These are phyloP conservation scores for Prietella phreatophila DNA, from an alignment of 2,113 vertebrate genomes.

Conservation along the genomic window DNA sequence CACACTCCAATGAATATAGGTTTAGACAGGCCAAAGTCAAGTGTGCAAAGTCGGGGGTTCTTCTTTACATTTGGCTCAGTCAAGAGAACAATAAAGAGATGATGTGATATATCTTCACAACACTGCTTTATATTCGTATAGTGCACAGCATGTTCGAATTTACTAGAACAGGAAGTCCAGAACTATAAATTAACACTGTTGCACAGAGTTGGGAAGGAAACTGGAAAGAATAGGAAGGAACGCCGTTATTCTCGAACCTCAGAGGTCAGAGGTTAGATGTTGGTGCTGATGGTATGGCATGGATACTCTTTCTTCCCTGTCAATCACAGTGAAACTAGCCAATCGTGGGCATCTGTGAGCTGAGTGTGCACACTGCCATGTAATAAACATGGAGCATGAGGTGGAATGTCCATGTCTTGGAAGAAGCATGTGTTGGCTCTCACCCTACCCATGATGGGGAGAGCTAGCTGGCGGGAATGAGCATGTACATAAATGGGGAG, in stretches of 20 bases:
- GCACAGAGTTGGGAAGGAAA: not conserved
- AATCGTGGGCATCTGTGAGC: not conserved
- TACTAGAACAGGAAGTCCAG: too few relatives aligned
- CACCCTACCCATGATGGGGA: too few relatives aligned
- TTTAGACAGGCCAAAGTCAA: not conserved
- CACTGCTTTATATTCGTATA: not conserved
- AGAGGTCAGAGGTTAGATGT: not conserved
- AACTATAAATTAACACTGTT: not conserved
- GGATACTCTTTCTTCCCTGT: not conserved
- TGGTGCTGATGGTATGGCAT: not conserved
- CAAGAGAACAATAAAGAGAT: not conserved
- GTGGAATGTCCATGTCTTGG: not conserved
- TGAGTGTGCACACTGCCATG: not conserved
- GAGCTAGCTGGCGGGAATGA: too few relatives aligned
- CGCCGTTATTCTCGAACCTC: too few relatives aligned
- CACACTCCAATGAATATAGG: not conserved
- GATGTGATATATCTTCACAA: not conserved
- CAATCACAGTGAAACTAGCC: not conserved
- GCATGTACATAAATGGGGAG: too few relatives aligned
- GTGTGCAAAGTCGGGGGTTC: conserved; percentile 2
- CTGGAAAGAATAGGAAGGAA: not conserved
- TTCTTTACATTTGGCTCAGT: not conserved
- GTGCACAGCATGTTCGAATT: not conserved
- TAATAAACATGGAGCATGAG: not conserved
- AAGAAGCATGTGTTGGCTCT: too few relatives aligned